A percentile compares a stretch with the other conserved stretches of the same genome.
These are phyloP conservation scores for Omphaloscelis lunosa DNA, from an alignment of 2,888 invertebrate species.

Conservation along the genomic window DNA sequence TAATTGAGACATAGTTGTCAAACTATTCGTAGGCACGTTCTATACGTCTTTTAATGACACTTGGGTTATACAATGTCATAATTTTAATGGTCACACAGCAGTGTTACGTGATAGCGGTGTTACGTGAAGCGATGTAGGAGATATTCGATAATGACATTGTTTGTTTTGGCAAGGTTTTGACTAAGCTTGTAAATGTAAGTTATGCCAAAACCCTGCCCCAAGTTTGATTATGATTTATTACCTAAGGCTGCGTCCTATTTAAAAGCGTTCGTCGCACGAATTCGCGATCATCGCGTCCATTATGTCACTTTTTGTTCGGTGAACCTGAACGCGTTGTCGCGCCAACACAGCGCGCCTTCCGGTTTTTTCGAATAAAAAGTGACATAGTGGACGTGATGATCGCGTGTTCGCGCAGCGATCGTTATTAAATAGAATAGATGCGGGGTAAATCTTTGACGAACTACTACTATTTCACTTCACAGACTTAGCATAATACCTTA, in stretches of 20 bases:
- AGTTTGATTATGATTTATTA: constrained; percentile 5
- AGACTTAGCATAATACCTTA: not conserved
- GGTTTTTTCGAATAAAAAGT: no score
- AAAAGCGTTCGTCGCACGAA: no score
- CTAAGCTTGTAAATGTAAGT: not conserved
- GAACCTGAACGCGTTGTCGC: no score
- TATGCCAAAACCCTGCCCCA: not conserved
- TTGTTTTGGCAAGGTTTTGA: constrained; percentile 29
- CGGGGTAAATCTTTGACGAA: not conserved
- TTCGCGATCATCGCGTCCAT: no score
- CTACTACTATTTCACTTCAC: not conserved
- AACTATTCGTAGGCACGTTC: constrained; percentile 63
- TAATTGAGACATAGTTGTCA: constrained; percentile 61
- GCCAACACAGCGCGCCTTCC: no score
- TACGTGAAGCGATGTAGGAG: constrained; percentile 32
- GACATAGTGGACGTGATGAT: no score
- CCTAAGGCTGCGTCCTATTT: no score
- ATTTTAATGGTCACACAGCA: constrained; percentile 59
- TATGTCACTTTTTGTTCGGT: no score
- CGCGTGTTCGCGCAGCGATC: no score
- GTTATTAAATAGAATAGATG: no score
- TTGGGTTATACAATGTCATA: constrained; percentile 50
- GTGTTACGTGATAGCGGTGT: constrained; percentile 32
- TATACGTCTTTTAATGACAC: constrained; percentile 58
- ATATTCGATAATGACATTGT: constrained; percentile 41